A percentile compares a stretch with the other conserved stretches of the same genome.
These are phyloP conservation scores for Aphelinus atriplicis DNA, from an alignment of 1,140 invertebrate genomes.

Conservation along the genomic window DNA sequence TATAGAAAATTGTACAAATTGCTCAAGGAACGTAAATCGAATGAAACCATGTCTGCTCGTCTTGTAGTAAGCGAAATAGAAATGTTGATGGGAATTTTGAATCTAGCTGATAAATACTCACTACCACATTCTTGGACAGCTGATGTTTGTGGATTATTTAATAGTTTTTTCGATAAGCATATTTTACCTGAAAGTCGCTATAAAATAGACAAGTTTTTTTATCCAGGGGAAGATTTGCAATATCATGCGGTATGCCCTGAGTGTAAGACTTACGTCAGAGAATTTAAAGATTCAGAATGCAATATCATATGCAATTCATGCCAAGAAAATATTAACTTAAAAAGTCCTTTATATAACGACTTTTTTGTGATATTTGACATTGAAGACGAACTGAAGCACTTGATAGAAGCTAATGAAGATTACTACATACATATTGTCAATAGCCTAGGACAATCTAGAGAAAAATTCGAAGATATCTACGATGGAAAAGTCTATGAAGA, in stretches of 20 bases:
- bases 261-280: neutral
- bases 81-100: too few relatives aligned
- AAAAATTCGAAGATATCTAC: constrained; percentile 29
- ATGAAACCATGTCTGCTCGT: too few relatives aligned
- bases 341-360: constrained; percentile 8
- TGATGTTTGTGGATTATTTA: too few relatives aligned
- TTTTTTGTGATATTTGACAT: constrained; percentile 35
- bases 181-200: constrained; percentile 1
- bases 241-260: constrained; percentile 7
- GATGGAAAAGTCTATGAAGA: constrained; percentile 35
- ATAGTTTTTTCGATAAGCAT: too few relatives aligned
- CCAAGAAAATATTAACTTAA: constrained; percentile 1
- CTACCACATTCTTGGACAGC: too few relatives aligned
- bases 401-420: constrained; percentile 26
- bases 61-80: too few relatives aligned
- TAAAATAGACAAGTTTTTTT: constrained; percentile 8
- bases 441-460: neutral
- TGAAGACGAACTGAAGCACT: constrained; percentile 13
- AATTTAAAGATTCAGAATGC: neutral
- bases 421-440: constrained; percentile 31
- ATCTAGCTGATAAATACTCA: too few relatives aligned
- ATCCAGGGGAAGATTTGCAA: constrained; percentile 6
- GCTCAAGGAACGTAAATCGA: too few relatives aligned
- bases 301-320: constrained; percentile 13
- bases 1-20: too few relatives aligned